Evolutionary conservation across 2,888 invertebrate species (phyloP), one percentile per base, ranked within the genome.

Genomic region (Cataglyphis rosenhaueri): DNA sequence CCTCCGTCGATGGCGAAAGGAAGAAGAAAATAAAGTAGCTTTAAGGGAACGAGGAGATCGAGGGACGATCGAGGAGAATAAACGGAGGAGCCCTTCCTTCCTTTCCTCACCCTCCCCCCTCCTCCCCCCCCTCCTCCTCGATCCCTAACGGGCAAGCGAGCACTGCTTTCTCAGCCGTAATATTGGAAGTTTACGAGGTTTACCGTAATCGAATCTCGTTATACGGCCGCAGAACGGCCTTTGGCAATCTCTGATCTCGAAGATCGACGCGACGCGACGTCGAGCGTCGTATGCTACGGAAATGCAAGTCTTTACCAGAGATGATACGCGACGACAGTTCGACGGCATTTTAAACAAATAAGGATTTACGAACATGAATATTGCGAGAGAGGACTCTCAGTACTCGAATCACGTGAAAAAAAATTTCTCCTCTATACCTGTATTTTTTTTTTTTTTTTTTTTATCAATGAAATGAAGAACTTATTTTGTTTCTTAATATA

Each of bases 181-280:
- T 88, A 88, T 89, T 88, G 81, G 84, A 87, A 88, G 84, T 87
- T 87, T 86, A 86, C 84, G 79, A 88, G 81, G 82, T 89, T 89
- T 86, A 57, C 73, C 82, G 65, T 76, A 87, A 89, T 88, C 84
- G 78, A 82, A 85, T 85, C 86, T 87, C 65, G 61, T 78, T 82
- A 65, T 21, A 64, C 38, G 35, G 41, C 52, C 76, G 15, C 52
- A 61, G 61, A 66, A 75, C 35, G 52, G 66, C 29, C 65, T 76
- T 68, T 73, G 61, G 75, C 71, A 71, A 74, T 81, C 61, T 65
- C 61, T 65, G 52, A 21, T 21, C 75, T 71, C 21, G 65, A 62
- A 38, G 78, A 65, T 15, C 66, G 38, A 55, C 21, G n/a, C 76
- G 55, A 25, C n/a, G 29, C 59, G 59, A 78, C 44, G 32, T 15